phyloP scores from a whole-genome alignment of 2,113 vertebrate genomes.

The Scomber scombrus region DNA sequence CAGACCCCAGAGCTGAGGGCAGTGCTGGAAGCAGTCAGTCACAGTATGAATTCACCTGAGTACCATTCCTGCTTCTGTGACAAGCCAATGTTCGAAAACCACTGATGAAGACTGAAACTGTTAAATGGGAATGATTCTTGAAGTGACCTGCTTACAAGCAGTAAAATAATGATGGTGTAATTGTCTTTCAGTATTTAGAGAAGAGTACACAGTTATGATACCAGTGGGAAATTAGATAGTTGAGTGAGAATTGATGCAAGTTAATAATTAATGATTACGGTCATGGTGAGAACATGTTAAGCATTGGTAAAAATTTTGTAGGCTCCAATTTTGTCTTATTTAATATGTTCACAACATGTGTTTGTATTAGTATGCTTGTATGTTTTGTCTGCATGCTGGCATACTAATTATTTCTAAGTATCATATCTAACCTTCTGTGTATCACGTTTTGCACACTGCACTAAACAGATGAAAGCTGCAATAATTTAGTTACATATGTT shows the following conservation, averaged over 20 bases:
- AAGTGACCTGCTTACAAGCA: neutral
- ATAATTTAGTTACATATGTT: no score
- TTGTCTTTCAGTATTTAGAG: constrained; percentile 3
- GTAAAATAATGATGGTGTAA: neutral
- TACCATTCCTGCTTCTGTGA: constrained; percentile 11
- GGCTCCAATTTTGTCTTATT: neutral
- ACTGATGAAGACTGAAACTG: no score
- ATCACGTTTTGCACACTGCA: no score
- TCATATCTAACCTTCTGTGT: no score
- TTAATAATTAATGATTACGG: constrained; percentile 8
- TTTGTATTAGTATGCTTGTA: neutral
- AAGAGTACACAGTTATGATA: neutral
- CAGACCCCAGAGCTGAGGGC: constrained; percentile 23
- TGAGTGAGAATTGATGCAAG: neutral
- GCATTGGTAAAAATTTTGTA: neutral
- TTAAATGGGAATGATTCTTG: neutral
- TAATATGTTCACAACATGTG: neutral
- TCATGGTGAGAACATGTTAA: neutral
- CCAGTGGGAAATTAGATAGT: neutral
- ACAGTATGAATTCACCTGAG: neutral
- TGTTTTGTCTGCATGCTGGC: no score
- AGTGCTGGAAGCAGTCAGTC: constrained; percentile 28
- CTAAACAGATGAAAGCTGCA: no score
- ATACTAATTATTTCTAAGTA: no score
- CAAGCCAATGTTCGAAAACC: neutral